A percentile compares a stretch with the other conserved stretches of the same genome.
phyloP scores from a whole-genome alignment of 1,140 invertebrate species.

The Coptotermes formosanus region DNA sequence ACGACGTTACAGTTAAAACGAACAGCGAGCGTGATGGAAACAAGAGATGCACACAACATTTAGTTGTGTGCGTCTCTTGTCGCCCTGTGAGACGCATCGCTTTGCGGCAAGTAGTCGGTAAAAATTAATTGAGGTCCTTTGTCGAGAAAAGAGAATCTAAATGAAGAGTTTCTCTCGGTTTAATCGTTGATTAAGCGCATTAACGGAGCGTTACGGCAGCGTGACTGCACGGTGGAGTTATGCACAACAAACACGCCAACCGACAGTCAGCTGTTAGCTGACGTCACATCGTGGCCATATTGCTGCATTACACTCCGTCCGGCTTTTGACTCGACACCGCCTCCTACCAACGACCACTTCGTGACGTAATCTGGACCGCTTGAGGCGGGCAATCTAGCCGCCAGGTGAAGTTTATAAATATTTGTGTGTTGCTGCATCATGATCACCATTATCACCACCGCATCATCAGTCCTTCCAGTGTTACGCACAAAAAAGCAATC shows the following conservation, averaged over 20 bases:
- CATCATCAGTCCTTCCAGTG: conserved; percentile 13
- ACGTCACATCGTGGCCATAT: conserved; percentile 1
- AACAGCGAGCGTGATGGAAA: too few species aligned
- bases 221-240: conserved; percentile 12
- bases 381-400: neutral
- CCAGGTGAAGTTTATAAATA: conserved; percentile 19
- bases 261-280: conserved; percentile 14
- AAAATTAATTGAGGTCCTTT: neutral
- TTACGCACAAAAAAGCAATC: conserved; percentile 19
- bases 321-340: neutral
- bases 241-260: conserved; percentile 8
- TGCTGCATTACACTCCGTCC: neutral
- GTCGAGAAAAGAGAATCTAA: neutral
- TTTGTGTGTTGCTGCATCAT: conserved; percentile 18
- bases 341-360: neutral
- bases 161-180: conserved; percentile 6
- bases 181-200: conserved; percentile 18
- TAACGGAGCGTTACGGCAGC: neutral
- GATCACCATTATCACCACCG: conserved; percentile 17
- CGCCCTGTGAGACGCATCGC: neutral
- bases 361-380: neutral
- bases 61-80: too few species aligned
- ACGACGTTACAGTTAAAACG: too few species aligned
- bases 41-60: too few species aligned
- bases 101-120: neutral